A percentile compares a stretch with the other conserved stretches of the same genome.
These are phyloP conservation scores for Monopis laevigella DNA, from an alignment of 2,888 invertebrate genomes.

Conservation along the genomic window DNA sequence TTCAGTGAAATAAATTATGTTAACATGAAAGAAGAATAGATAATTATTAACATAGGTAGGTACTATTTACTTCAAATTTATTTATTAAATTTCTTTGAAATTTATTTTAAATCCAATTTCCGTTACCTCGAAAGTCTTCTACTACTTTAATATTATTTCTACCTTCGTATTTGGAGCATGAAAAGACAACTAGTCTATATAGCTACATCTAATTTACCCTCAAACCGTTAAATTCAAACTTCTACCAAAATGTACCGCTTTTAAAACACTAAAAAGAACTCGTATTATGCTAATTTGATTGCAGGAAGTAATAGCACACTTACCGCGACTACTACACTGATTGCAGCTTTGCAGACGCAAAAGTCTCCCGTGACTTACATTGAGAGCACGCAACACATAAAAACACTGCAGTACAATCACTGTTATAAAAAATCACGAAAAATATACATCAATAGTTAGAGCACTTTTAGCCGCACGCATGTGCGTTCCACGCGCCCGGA, in stretches of 20 bases:
- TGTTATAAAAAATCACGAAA: slow-evolving; percentile 6
- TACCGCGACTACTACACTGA: slow-evolving; percentile 6
- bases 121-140: no score
- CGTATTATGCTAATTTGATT: slow-evolving; percentile 10
- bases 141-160: no score
- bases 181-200: no score
- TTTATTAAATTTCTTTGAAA: no score
- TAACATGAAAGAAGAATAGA: no score
- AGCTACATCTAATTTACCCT: no score
- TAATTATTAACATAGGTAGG: no score
- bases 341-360: slow-evolving; percentile 6
- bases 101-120: slow-evolving; percentile 8
- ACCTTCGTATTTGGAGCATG: no score
- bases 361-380: slow-evolving; percentile 7
- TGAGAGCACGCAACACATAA: slow-evolving; percentile 3
- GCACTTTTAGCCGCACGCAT: slow-evolving; percentile 32
- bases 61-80: no score
- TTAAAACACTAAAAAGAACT: slow-evolving; percentile 5
- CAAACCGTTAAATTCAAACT: no score
- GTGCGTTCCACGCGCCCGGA: slow-evolving; percentile 26
- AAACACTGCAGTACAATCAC: slow-evolving; percentile 8
- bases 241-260: no score
- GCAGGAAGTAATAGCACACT: slow-evolving; percentile 5
- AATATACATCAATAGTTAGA: slow-evolving; percentile 7
- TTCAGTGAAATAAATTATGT: no score